phyloP scores from a whole-genome alignment of 2,113 vertebrate species.

The Cinclus mexicanus region DNA sequence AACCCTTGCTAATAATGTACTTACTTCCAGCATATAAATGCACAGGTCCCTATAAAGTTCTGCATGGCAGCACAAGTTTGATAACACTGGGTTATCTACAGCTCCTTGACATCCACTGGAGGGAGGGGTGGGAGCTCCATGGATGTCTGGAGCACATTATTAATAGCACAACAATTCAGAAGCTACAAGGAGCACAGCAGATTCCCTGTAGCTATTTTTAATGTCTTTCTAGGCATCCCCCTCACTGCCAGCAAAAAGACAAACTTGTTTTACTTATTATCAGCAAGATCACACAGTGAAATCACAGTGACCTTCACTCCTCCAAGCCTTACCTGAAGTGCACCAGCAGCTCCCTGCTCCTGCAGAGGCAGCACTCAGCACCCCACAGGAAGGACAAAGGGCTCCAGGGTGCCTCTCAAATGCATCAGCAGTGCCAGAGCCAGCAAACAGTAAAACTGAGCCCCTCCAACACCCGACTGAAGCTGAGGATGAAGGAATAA shows the following conservation, averaged over 20 bases:
- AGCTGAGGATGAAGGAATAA: not conserved
- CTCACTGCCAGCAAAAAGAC: not conserved
- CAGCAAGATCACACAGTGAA: not conserved
- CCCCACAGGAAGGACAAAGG: rapidly evolving
- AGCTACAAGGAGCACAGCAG: not conserved
- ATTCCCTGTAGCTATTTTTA: not conserved
- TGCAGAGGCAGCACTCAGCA: not conserved
- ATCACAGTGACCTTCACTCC: not conserved
- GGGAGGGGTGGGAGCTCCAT: not conserved
- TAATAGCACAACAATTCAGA: not conserved
- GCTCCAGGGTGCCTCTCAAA: rapidly evolving
- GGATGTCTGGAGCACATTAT: not conserved
- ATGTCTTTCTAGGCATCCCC: not conserved
- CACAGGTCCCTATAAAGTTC: not conserved
- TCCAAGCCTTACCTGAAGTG: not conserved
- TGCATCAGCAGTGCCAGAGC: rapidly evolving
- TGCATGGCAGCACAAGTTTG: not conserved
- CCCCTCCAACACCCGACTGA: not conserved
- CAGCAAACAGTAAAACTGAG: rapidly evolving
- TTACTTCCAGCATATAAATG: rapidly evolving
- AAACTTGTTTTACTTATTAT: not conserved
- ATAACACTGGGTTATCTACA: rapidly evolving
- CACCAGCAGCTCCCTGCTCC: not conserved
- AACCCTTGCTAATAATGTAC: rapidly evolving
- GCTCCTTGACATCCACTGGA: not conserved